Percentiles rank a stretch among this genome's conserved stretches.
Evolutionary conservation across 2,797 vertebrate species (phyloP).

Genomic region (Harpagifer antarcticus): DNA sequence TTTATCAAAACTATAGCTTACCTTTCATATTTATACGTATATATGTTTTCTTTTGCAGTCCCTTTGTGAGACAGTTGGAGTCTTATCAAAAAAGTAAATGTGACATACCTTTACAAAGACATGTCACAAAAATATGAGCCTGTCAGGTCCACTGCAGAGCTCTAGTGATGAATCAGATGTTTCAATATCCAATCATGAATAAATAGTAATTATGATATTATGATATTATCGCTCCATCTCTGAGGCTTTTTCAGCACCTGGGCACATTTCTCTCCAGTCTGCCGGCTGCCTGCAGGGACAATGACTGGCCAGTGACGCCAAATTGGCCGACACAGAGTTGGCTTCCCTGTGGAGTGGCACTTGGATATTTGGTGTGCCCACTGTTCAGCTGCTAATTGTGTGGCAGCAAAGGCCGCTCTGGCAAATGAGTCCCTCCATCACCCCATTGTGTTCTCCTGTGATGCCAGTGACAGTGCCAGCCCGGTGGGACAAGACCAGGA

Average conservation of each 20-base stretch:
- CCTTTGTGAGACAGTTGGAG: not conserved
- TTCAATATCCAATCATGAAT: constrained; percentile 24
- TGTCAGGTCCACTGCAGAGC: not conserved
- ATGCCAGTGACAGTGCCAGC: constrained; percentile 41
- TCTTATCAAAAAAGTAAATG: not conserved
- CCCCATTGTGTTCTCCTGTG: constrained; percentile 45
- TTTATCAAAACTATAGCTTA: not conserved
- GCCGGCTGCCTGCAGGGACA: constrained; percentile 58
- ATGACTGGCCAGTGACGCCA: constrained; percentile 52
- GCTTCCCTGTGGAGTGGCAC: constrained; percentile 60
- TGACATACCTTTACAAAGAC: not conserved
- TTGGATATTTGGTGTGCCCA: constrained; percentile 52
- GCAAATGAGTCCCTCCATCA: constrained; percentile 50
- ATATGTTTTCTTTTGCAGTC: not conserved
- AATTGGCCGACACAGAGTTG: constrained; percentile 61
- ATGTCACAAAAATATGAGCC: not conserved
- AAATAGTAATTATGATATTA: constrained; percentile 30
- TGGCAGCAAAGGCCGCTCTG: constrained; percentile 46
- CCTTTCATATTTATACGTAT: not conserved
- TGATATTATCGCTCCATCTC: constrained; percentile 49
- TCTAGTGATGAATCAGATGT: not conserved
- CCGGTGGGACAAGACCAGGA: constrained; percentile 17
- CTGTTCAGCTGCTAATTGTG: constrained; percentile 59
- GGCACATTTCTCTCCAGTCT: constrained; percentile 55
- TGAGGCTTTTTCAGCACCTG: constrained; percentile 50